phyloP scores from a whole-genome alignment of 2,113 vertebrate species.

The Oenanthe melanoleuca region DNA sequence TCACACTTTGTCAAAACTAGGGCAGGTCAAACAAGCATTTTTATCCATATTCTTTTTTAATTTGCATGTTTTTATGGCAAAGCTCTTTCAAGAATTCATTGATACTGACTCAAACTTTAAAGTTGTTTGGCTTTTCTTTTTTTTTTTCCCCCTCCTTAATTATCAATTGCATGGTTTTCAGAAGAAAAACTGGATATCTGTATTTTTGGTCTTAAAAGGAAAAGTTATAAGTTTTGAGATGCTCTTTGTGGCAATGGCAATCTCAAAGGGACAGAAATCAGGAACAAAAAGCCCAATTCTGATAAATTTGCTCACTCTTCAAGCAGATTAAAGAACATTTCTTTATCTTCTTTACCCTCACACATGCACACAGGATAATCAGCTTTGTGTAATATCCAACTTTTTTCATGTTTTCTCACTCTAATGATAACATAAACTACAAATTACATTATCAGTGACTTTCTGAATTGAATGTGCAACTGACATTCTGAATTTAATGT shows the following conservation, averaged over 20 bases:
- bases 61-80: not conserved
- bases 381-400: not conserved
- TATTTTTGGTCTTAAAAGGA: not conserved
- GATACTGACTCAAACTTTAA: not conserved
- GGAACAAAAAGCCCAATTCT: not conserved
- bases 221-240: accelerated
- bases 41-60: not conserved
- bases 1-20: not conserved
- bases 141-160: accelerated
- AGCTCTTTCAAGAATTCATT: not conserved
- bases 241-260: not conserved
- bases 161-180: not conserved
- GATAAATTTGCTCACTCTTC: not conserved
- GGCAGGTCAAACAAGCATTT: not conserved
- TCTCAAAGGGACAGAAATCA: not conserved
- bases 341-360: not conserved
- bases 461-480: not conserved
- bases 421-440: not conserved
- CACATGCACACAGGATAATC: not conserved
- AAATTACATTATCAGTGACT: not conserved
- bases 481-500: slow-evolving; percentile 13
- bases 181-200: not conserved
- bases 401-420: not conserved
- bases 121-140: not conserved
- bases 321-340: not conserved